phyloP scores from a whole-genome alignment of 2,113 vertebrate genomes.

The Pterocles burchelli region DNA sequence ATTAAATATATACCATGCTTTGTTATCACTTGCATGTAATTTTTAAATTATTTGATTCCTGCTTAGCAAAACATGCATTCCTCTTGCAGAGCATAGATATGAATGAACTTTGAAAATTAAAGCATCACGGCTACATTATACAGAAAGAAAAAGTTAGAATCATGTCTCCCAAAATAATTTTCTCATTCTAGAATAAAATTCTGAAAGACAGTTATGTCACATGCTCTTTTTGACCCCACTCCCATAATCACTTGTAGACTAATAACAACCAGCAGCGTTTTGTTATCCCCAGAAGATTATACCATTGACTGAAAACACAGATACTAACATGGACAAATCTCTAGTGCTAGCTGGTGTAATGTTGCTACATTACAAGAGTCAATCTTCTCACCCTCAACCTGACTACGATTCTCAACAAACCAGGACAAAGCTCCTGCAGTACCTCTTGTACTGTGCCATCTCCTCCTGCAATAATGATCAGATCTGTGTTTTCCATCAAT shows the following conservation, averaged over 20 bases:
- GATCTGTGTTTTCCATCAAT: slow-evolving; percentile 90
- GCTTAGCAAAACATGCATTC: not conserved
- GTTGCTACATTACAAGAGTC: not conserved
- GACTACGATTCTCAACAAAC: not conserved
- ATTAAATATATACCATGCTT: not conserved
- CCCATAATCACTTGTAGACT: not conserved
- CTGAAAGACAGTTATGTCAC: not conserved
- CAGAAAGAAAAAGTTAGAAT: not conserved
- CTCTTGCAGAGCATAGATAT: not conserved
- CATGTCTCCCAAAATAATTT: not conserved
- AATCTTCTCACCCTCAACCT: not conserved
- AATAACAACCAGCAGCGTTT: not conserved
- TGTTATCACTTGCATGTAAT: not conserved
- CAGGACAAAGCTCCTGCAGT: not conserved
- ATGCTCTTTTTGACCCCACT: not conserved
- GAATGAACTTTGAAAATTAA: not conserved
- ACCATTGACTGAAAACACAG: not conserved
- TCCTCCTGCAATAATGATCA: slow-evolving; percentile 95
- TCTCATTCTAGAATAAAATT: not conserved
- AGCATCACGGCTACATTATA: not conserved
- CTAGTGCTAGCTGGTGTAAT: not conserved
- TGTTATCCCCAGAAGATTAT: not conserved
- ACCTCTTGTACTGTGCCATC: slow-evolving; percentile 96
- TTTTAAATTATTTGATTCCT: not conserved
- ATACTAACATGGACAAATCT: not conserved